Evolutionary conservation across 2,113 vertebrate species (phyloP).

Genomic region (Rhodinocichla rosea): DNA sequence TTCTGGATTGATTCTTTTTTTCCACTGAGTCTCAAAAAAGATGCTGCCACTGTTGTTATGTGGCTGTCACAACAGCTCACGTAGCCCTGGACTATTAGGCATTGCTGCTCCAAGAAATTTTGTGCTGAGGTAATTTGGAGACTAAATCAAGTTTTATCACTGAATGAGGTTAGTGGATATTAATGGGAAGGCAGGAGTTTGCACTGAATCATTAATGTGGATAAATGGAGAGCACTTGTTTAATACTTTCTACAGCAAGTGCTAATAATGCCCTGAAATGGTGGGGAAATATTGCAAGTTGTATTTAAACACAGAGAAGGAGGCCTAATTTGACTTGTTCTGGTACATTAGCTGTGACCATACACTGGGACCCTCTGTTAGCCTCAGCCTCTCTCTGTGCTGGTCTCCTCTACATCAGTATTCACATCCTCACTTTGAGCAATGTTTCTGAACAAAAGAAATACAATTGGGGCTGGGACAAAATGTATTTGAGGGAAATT

Average conservation of each 20-base stretch:
- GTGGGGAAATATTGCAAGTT: conserved; percentile 2
- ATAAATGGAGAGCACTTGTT: conserved; percentile 12
- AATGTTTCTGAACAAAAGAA: neutral
- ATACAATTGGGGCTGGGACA: neutral
- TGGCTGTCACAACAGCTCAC: conserved; percentile 29
- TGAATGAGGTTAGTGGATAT: conserved; percentile 21
- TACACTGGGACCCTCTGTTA: neutral
- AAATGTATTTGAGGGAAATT: neutral
- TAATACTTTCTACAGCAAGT: conserved; percentile 1
- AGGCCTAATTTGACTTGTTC: neutral
- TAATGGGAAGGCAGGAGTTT: conserved; percentile 47
- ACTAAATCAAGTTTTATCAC: conserved; percentile 47
- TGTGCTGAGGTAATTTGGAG: conserved; percentile 50
- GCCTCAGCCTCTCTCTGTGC: neutral
- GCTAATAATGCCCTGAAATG: conserved; percentile 29
- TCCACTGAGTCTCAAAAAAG: neutral
- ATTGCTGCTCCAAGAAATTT: conserved; percentile 18
- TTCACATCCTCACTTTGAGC: neutral
- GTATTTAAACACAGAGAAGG: conserved; percentile 11
- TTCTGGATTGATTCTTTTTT: conserved; percentile 64
- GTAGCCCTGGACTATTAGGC: conserved; percentile 17
- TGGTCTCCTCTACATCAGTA: neutral
- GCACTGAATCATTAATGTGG: conserved; percentile 51
- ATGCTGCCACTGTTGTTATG: conserved; percentile 1
- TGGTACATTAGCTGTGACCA: neutral